Base-by-base conservation (phyloP, 2,797 vertebrate species). In the Anguilla obscura region DNA sequence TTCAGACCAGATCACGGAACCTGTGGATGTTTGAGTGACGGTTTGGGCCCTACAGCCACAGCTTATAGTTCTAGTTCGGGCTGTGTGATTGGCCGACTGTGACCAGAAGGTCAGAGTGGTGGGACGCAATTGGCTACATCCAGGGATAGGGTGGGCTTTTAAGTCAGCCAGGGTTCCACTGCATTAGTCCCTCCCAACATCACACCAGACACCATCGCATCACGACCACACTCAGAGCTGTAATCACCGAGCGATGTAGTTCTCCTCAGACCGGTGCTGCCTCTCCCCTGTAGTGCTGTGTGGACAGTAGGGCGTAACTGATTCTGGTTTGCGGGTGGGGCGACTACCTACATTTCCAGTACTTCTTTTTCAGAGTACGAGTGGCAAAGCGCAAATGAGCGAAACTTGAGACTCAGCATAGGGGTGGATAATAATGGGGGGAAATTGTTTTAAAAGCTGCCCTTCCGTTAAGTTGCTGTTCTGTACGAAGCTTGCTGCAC, bases 391-490 rank as follows among this genome's bases (percentile, higher is more conserved):
- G 9, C n/a, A 27, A 45, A 69, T 27, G 24, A 6, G 24, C n/a
- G 27, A 69, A 27, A 69, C 27, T 27, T 69, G 63, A n/a, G 63
- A 69, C 63, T 8, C n/a, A 69, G 6, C 63, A 69, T 1, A 9
- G 63, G 5, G 8, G 24, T 27, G 63, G 63, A 69, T 27, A 27
- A 69, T 69, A 69, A 69, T 27, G 63, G 9, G 63, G n/a, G 63
- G 63, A 69, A 69, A 69, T 63, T 21, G 60, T 63, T 63, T 63
- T 24, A 24, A 27, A 71, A 71, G 30, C 71, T 76, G 71, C 33
- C 71, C 71, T 76, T 76, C 27, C 71, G n/a, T 69, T 69, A 69
- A 27, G 63, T 27, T 69, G 63, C n/a, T 69, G 63, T 69, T 69
- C 24, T 8, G 63, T 69, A 27, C 5, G 1, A 69, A n/a, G 9